Evolutionary conservation across 2,888 invertebrate genomes (phyloP), one percentile per base, ranked within the genome.

Genomic region (Synanthedon andrenaeformis): DNA sequence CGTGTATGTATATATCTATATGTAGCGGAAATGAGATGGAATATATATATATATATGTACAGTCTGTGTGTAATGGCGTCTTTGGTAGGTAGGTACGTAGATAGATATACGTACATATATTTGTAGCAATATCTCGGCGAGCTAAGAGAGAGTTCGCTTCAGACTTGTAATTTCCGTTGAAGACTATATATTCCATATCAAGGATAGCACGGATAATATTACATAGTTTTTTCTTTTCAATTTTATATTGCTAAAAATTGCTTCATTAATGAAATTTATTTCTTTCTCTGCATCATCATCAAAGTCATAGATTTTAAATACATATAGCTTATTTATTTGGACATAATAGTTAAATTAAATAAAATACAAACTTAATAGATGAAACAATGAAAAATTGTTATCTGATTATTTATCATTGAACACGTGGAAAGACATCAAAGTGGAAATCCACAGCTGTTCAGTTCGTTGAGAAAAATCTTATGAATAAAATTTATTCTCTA

Each of bases 91-190:
- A 35, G 35, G 10, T 35, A 35, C 35, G 10, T 10, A 35, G 35
- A 35, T 35, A 35, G 1, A 8, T 19, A 19, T 19, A 19, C 2
- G 19, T 49, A 49, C 3, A 11, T 49, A 42, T 49, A 23, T 49
- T 49, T 49, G 49, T 49, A 49, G 14, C 17, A 49, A 49, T 49
- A 49, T 19, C 41, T 45, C 35, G 48, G 48, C 51, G 51, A 41
- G 51, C 49, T 19, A 45, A 14, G 8, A n/a, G 45, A 45, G 8
- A 13, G 13, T 45, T 13, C 42, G 42, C 42, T 12, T 11, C 17
- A 52, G 55, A 53, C 52, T 41, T 14, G 54, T 55, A 59, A 59
- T 59, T 57, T 59, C 57, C 59, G 57, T 42, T 49, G n/a, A 52
- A 53, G 53, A 53, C 49, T 19, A 19, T 8, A 45, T n/a, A n/a